A percentile compares a stretch with the other conserved stretches of the same genome.
These are phyloP conservation scores for Orgyia antiqua DNA, from an alignment of 2,888 invertebrate genomes.

Conservation along the genomic window DNA sequence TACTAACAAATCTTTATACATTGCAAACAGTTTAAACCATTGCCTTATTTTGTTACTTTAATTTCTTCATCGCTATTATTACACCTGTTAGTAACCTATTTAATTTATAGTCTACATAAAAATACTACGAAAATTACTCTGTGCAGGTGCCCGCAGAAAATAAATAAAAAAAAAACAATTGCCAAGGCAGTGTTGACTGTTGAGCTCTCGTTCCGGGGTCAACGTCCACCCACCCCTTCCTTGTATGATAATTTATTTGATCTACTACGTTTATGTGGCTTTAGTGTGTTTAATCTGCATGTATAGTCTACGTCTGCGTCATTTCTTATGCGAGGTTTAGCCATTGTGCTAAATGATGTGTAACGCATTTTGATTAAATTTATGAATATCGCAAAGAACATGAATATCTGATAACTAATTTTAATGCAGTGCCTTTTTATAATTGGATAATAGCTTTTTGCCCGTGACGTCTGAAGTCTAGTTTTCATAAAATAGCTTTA, in stretches of 20 bases:
- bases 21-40: too few species aligned
- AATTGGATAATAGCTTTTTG: too few species aligned
- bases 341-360: slow-evolving; percentile 9
- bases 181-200: slow-evolving; percentile 16
- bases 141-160: slow-evolving; percentile 30
- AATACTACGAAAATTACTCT: slow-evolving; percentile 20
- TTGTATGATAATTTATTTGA: slow-evolving; percentile 38
- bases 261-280: slow-evolving; percentile 29
- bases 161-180: slow-evolving; percentile 31
- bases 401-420: too few species aligned
- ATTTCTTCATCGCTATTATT: too few species aligned
- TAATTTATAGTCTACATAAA: slow-evolving; percentile 13
- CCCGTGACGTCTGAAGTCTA: too few species aligned
- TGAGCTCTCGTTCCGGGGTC: slow-evolving; percentile 31
- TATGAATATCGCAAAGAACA: too few species aligned
- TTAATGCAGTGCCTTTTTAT: too few species aligned
- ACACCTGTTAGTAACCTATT: slow-evolving; percentile 8
- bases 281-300: slow-evolving; percentile 23
- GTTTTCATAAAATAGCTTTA: too few species aligned
- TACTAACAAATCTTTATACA: too few species aligned
- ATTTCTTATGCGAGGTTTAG: slow-evolving; percentile 7
- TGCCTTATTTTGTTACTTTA: too few species aligned
- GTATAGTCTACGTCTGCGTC: slow-evolving; percentile 4
- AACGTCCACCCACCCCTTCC: slow-evolving; percentile 32
- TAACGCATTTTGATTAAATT: slow-evolving; percentile 3